phyloP scores from a whole-genome alignment of 2,797 vertebrate genomes.

The Scolopax bukidnonensis region DNA sequence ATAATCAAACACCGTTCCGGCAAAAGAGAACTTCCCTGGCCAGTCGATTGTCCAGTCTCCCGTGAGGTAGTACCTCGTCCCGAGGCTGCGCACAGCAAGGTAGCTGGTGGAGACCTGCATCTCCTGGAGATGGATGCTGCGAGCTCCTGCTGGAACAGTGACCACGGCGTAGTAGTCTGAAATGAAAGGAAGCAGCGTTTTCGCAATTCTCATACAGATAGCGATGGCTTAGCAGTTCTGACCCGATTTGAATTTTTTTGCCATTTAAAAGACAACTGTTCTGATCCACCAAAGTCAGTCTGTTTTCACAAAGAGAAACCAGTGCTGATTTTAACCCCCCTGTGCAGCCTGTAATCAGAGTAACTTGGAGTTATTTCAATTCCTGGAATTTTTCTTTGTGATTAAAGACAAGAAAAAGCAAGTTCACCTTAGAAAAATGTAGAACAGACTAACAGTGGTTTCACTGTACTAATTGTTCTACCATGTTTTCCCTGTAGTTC shows the following conservation, averaged over 20 bases:
- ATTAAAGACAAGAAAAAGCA: conserved; percentile 26
- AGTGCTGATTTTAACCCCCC: neutral
- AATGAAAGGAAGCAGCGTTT: neutral
- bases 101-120: conserved; percentile 90
- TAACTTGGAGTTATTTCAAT: neutral
- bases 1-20: conserved; percentile 91
- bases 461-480: neutral
- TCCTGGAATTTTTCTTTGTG: neutral
- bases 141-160: conserved; percentile 88
- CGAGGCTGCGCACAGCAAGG: conserved; percentile 87
- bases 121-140: conserved; percentile 87
- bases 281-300: neutral
- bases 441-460: neutral
- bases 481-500: neutral
- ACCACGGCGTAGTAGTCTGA: conserved; percentile 92
- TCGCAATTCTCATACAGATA: neutral
- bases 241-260: neutral
- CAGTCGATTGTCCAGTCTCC: conserved; percentile 95
- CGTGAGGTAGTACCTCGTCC: conserved; percentile 89
- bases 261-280: neutral
- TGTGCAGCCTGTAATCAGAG: neutral
- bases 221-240: too few relatives aligned
- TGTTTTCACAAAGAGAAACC: neutral
- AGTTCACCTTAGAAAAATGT: neutral
- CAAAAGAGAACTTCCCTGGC: conserved; percentile 93